Evolutionary conservation across 2,113 vertebrate species (phyloP).

Genomic region (Triplophysa tibetana): DNA sequence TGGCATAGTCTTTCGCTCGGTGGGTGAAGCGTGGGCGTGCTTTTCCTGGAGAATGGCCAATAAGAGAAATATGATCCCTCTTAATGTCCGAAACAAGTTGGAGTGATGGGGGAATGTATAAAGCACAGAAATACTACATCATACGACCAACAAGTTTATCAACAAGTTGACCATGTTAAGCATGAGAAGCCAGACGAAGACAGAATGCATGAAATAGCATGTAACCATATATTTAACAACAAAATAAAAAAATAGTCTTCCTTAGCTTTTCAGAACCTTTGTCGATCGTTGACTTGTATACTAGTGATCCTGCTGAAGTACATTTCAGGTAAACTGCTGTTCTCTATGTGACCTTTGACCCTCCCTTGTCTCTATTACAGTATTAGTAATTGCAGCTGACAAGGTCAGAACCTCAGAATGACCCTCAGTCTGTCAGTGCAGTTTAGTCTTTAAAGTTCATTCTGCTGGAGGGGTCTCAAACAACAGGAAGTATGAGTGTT

Average conservation of each 20-base stretch:
- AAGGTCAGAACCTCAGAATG: constrained; percentile 7
- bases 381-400: constrained; percentile 38
- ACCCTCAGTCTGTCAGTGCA: constrained; percentile 9
- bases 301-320: neutral
- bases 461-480: constrained; percentile 18
- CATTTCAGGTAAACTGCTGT: neutral
- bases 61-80: no score
- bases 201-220: neutral
- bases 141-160: no score
- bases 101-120: no score
- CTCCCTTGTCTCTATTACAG: neutral
- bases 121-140: no score
- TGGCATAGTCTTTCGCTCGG: no score
- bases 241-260: no score
- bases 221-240: no score
- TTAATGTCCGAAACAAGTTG: no score
- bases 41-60: no score
- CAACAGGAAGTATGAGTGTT: neutral
- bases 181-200: neutral
- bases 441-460: neutral
- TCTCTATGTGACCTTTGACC: constrained; percentile 16
- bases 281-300: neutral
- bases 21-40: no score
- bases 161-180: no score
- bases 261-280: no score